Evolutionary conservation across 2,888 invertebrate species (phyloP), one percentile per base, ranked within the genome.

Genomic region (Clostera curtula): DNA sequence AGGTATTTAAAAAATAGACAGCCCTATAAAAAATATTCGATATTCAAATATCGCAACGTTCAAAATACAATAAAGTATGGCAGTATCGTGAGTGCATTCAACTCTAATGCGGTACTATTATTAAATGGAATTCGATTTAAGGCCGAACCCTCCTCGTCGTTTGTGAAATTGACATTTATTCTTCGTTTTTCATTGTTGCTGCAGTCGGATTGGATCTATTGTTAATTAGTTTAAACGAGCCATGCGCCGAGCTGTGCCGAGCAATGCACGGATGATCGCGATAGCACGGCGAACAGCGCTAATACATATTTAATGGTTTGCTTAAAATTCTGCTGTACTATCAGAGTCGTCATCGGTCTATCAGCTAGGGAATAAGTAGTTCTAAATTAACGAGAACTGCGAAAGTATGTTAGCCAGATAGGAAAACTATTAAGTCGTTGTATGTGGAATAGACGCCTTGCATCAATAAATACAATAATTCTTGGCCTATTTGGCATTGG

Each of bases 101-200:
- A 80, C 82, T 82, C 77, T 61, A 70, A 69, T 67, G 64, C 68
- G 60, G 61, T 72, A 76, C 82, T 80, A 82, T 82, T 80, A 82
- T 82, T 82, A 79, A 77, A 79, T 73, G 74, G 80, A 76, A 77
- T 80, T 82, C 82, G 82, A 82, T 82, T 79, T 79, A 76, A 73
- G 80, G 67, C 73, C 74, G 75, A 80, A 73, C 80, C 79, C 80
- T 79, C 82, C 74, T 76, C 68, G 79, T 69, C 79, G 80, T 79
- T 82, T 80, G 79, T 76, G 79, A 80, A 79, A 82, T 80, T 82
- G 82, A 77, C 82, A 82, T 82, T 82, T 80, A 82, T 82, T 80
- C 80, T 82, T 82, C 80, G 79, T 80, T 79, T 80, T 82, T 77
- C 82, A 82, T 82, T 82, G 82, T 80, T 76, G 68, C 67, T 71